Evolutionary conservation across 2,113 vertebrate genomes (phyloP).

Genomic region (Centropus unirufus): DNA sequence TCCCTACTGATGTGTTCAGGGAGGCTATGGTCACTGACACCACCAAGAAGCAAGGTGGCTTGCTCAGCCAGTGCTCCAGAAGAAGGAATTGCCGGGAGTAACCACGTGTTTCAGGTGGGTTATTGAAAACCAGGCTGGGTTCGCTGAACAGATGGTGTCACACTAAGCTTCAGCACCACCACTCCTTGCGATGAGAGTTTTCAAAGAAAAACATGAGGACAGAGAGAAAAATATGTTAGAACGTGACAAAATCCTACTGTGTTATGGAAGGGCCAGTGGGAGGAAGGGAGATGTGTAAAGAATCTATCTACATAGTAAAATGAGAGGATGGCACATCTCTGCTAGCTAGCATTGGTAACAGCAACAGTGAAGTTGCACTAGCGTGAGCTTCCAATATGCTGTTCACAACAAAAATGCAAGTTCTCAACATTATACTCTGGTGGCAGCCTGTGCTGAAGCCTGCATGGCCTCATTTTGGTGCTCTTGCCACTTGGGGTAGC

Average conservation of each 20-base stretch:
- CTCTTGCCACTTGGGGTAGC: background rate
- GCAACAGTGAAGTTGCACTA: background rate
- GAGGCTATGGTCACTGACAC: background rate
- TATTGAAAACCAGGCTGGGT: background rate
- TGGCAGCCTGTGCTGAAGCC: background rate
- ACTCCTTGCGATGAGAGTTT: background rate
- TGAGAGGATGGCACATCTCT: background rate
- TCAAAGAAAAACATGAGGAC: conserved; percentile 26
- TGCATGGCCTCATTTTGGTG: background rate
- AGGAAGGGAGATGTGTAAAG: conserved; percentile 23
- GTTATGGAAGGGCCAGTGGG: conserved; percentile 8
- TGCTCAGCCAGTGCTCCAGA: background rate
- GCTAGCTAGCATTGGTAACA: background rate
- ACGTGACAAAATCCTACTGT: conserved; percentile 25
- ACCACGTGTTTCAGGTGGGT: conserved; percentile 21
- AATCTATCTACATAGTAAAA: conserved; percentile 18
- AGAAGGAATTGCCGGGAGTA: background rate
- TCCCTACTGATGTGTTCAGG: background rate
- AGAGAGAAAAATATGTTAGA: conserved; percentile 19
- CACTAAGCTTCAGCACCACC: conserved; percentile 3
- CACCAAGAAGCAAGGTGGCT: background rate
- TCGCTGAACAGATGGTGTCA: conserved; percentile 38
- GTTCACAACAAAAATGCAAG: background rate
- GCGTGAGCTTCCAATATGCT: background rate
- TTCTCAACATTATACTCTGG: background rate